Conservation (phyloP, 2,888 invertebrate species). For the Hetaerina titia region DNA sequence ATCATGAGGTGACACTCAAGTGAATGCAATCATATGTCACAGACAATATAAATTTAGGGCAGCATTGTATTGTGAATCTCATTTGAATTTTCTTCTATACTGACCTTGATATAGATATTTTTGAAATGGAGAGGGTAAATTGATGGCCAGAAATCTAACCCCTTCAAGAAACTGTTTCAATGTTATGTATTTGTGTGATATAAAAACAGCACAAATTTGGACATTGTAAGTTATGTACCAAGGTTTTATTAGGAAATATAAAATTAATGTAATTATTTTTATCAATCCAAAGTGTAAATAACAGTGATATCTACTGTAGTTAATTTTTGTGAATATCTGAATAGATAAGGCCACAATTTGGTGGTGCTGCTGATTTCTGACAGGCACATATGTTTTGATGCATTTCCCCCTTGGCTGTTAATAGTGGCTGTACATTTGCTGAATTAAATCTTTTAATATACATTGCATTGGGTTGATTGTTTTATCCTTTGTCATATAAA, state of each 20-base stretch:
- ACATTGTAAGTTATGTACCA: slow-evolving; percentile 9
- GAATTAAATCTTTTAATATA: slow-evolving; percentile 45
- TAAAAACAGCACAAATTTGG: slow-evolving; percentile 15
- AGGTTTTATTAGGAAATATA: background rate
- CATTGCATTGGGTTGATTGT: background rate
- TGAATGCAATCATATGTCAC: background rate
- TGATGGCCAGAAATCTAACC: background rate
- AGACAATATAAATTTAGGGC: background rate
- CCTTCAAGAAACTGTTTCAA: background rate
- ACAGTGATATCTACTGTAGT: background rate
- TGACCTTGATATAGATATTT: slow-evolving; percentile 33
- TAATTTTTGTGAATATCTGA: slow-evolving; percentile 33
- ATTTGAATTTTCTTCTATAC: slow-evolving; percentile 6
- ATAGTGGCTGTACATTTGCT: slow-evolving; percentile 52
- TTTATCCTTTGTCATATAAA: too few relatives aligned
- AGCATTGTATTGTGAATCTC: slow-evolving; percentile 9
- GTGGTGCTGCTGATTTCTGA: slow-evolving; percentile 22
- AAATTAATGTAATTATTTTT: slow-evolving; percentile 51
- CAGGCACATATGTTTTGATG: background rate
- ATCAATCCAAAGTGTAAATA: background rate
- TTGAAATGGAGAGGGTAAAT: background rate
- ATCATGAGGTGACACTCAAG: background rate
- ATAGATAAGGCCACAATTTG: background rate
- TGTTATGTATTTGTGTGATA: background rate
- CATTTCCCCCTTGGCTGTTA: background rate